These are phyloP conservation scores for Struthidea cinerea DNA, from an alignment of 2,113 vertebrate species.

Conservation along the genomic window DNA sequence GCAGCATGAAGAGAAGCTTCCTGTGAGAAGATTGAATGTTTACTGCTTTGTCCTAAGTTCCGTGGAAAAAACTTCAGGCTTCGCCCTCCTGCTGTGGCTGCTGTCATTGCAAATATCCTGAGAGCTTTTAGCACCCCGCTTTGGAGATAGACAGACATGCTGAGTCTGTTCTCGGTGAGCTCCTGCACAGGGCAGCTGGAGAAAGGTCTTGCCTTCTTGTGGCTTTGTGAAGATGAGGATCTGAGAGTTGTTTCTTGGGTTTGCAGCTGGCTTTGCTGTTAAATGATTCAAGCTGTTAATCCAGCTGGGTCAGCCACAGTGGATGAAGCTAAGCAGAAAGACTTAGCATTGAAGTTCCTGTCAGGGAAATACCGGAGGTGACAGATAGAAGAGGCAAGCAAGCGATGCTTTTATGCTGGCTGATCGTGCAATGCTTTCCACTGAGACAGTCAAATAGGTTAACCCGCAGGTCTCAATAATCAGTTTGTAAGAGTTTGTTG, in stretches of 20 bases:
- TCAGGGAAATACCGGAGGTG: neutral
- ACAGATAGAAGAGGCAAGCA: neutral
- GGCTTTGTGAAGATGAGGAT: neutral
- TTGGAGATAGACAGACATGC: rapidly evolving
- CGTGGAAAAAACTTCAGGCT: neutral
- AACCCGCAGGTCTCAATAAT: neutral
- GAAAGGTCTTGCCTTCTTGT: neutral
- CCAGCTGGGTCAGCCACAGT: neutral
- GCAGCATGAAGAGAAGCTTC: neutral
- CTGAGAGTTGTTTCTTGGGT: neutral
- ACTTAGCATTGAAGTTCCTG: neutral
- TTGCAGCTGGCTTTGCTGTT: neutral
- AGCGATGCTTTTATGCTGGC: neutral
- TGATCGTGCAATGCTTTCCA: neutral
- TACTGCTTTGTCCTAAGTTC: neutral
- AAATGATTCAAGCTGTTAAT: neutral
- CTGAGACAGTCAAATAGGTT: neutral
- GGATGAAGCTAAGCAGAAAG: neutral
- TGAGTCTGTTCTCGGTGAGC: neutral
- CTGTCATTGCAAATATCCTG: neutral
- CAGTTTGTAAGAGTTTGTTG: neutral
- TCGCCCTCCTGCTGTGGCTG: neutral
- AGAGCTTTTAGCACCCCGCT: neutral
- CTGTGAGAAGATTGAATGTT: neutral
- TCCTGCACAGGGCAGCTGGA: neutral